Evolutionary conservation across 2,888 invertebrate species (phyloP).

Genomic region (Digitonthophagus gazella): DNA sequence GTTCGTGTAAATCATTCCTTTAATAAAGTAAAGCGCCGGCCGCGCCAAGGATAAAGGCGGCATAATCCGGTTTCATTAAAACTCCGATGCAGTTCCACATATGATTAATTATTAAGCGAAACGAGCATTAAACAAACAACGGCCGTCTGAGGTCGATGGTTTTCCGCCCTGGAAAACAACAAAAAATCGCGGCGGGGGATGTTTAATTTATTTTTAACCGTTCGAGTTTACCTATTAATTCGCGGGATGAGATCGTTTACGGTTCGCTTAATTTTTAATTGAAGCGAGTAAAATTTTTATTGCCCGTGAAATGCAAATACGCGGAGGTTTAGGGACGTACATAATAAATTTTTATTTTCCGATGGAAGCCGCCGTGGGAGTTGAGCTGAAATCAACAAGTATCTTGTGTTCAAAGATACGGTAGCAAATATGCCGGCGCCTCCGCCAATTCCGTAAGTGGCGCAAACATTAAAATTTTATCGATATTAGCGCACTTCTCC

Average conservation of each 20-base stretch:
- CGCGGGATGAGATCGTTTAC: neutral
- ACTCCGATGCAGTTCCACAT: neutral
- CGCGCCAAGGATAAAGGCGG: neutral
- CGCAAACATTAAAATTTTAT: neutral
- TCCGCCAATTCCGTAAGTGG: neutral
- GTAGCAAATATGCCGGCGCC: neutral
- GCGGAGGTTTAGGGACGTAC: neutral
- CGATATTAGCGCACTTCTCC: neutral
- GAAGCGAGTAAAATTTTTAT: neutral
- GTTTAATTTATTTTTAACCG: neutral
- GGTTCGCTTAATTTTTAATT: neutral
- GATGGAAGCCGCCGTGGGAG: neutral
- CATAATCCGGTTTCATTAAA: neutral
- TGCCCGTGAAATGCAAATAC: neutral
- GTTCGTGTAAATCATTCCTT: neutral
- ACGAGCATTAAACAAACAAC: neutral
- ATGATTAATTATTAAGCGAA: neutral
- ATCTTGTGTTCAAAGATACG: neutral
- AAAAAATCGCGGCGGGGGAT: neutral
- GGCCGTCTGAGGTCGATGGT: neutral
- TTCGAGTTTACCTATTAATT: neutral
- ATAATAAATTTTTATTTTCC: neutral
- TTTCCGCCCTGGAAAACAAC: neutral
- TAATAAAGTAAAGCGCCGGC: neutral
- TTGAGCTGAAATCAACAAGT: neutral